Conservation (phyloP, 2,113 vertebrate genomes). For the Monarcha castaneiventris region DNA sequence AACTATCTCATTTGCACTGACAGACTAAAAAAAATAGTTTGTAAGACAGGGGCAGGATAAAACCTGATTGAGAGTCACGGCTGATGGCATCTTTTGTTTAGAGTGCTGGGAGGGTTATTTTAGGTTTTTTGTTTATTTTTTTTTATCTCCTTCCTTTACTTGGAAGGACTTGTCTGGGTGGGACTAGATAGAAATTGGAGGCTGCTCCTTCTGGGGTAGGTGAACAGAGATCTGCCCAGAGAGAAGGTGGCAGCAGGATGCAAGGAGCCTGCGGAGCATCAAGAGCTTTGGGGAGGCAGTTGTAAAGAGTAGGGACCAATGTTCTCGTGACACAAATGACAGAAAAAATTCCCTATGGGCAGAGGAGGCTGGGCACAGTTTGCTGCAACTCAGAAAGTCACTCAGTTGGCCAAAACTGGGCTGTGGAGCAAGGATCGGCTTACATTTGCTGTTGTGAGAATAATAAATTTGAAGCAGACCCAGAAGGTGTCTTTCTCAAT, state of each 20-base stretch:
- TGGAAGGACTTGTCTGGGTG: background rate
- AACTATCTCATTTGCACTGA: background rate
- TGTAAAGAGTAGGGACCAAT: background rate
- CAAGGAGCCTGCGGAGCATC: background rate
- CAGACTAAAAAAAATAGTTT: background rate
- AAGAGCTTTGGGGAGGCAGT: background rate
- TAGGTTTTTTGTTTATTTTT: accelerated
- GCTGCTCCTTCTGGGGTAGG: background rate
- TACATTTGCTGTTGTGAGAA: background rate
- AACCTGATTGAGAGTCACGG: background rate
- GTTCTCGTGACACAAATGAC: background rate
- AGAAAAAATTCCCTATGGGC: background rate
- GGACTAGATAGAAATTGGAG: background rate
- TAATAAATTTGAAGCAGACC: background rate
- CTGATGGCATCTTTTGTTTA: background rate
- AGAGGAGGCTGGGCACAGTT: background rate
- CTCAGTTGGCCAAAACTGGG: background rate
- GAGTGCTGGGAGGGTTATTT: background rate
- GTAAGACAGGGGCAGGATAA: accelerated
- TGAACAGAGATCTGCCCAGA: background rate
- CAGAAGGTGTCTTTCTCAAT: background rate
- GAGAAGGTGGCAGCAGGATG: background rate
- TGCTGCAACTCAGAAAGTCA: background rate
- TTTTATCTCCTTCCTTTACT: background rate
- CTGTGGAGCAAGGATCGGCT: background rate